Evolutionary conservation across 2,888 invertebrate genomes (phyloP), one percentile per base, ranked within the genome.

Genomic region (Melangyna quadrimaculata): DNA sequence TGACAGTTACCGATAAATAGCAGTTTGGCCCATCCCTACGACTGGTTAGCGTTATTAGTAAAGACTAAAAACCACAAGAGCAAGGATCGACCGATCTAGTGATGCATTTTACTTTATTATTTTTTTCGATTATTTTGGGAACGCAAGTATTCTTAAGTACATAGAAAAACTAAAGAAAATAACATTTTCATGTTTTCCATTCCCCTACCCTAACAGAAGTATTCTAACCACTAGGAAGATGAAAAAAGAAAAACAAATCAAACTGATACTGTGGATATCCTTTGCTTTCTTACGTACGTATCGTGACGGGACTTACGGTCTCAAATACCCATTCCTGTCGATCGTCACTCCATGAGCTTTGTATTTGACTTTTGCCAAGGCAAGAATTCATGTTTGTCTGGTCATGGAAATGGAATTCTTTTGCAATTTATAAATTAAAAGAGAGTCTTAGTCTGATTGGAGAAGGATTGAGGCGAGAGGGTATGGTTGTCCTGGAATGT

Each of bases 351-450:
- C 19, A 7, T 40, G 17, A 40, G 48, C 19, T 45, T 73, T 57
- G 10, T 77, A 45, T 72, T 77, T 80, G 77, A 75, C 74, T 67
- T 80, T 67, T 61, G n/a, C 35, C 32, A 32, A 19, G 48, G 48
- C 32, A 32, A 19, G 48, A 40, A 32, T 43, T 45, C 22, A 24
- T 80, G 69, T 80, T 73, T 77, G 69, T 70, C 77, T 77, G 57
- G n/a, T 67, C 35, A 51, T 24, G 51, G 51, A 51, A 24, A 40
- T 57, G 81, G 70, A 73, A 81, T 86, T 63, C 73, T 59, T 84
- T 73, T 73, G 69, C 70, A 73, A 86, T 81, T 70, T 78, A 73
- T 73, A 73, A 86, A 81, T 86, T 81, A 77, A 81, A 77, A 65
- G 69, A 61, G 22, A 51, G 35, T 67, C 51, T 32, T 10, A 51